Percentiles rank a stretch among this genome's conserved stretches.
These are phyloP conservation scores for Spilosoma lubricipeda DNA, from an alignment of 2,888 invertebrate species.

Conservation along the genomic window DNA sequence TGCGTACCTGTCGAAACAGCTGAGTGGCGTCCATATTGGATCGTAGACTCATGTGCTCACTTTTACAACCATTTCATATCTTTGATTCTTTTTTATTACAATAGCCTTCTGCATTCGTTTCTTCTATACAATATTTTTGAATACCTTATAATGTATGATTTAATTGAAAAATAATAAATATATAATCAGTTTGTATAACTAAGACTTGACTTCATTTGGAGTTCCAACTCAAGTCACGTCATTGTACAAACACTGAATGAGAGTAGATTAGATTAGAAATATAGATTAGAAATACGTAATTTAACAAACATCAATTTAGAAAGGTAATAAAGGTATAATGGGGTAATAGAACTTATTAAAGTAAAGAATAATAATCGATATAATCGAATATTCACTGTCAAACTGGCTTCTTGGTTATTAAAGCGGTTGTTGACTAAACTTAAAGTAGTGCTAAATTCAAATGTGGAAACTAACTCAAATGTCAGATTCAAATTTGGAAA, in stretches of 20 bases:
- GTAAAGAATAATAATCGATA: slow-evolving; percentile 42
- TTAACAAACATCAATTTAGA: slow-evolving; percentile 7
- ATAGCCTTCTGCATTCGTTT: background rate
- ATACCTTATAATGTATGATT: background rate
- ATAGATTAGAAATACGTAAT: too few species aligned
- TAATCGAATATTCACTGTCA: slow-evolving; percentile 39
- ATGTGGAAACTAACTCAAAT: background rate
- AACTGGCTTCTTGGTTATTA: slow-evolving; percentile 23
- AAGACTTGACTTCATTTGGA: background rate
- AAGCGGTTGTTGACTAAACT: background rate
- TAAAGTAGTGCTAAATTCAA: background rate
- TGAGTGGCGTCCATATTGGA: slow-evolving; percentile 79
- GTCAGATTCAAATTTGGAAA: background rate
- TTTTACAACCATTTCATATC: slow-evolving; percentile 40
- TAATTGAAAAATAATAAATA: background rate
- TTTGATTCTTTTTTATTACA: slow-evolving; percentile 2
- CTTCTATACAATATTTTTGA: background rate
- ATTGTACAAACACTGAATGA: background rate
- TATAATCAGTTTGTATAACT: background rate
- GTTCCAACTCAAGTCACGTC: background rate
- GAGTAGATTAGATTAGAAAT: too few species aligned
- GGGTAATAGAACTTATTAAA: background rate
- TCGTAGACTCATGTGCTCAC: slow-evolving; percentile 54
- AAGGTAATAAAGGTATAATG: slow-evolving; percentile 1
- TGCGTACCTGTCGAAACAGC: slow-evolving; percentile 76